phyloP scores from a whole-genome alignment of 2,113 vertebrate genomes.

The Uria aalge region DNA sequence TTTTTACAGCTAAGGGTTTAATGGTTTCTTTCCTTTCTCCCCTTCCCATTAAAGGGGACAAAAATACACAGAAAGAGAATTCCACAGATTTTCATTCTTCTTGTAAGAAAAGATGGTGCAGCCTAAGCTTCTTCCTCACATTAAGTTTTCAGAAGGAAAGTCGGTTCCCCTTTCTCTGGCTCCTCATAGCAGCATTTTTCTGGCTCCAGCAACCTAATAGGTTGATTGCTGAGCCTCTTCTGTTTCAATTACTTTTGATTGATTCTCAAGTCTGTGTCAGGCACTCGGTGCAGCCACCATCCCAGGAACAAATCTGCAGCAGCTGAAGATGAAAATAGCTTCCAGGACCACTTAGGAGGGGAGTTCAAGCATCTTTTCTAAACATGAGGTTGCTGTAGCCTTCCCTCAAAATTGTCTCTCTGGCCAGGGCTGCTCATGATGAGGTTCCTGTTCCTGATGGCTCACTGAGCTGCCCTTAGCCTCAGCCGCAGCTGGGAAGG shows the following conservation, averaged over 20 bases:
- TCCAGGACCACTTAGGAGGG: constrained; percentile 1
- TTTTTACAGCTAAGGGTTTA: neutral
- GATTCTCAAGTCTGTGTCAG: constrained; percentile 64
- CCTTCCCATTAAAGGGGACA: neutral
- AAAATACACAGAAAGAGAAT: neutral
- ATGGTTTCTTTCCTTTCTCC: neutral
- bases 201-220: constrained; percentile 67
- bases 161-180: neutral
- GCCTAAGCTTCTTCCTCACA: neutral
- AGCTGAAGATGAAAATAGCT: constrained; percentile 61
- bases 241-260: constrained; percentile 72
- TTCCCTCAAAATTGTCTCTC: neutral
- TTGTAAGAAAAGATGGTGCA: accelerated
- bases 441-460: neutral
- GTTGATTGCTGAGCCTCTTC: constrained; percentile 68
- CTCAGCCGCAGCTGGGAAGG: neutral
- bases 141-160: constrained; percentile 52
- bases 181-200: constrained; percentile 35
- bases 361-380: constrained; percentile 38
- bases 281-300: constrained; percentile 29
- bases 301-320: constrained; percentile 50
- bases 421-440: neutral
- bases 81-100: constrained; percentile 2
- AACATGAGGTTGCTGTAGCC: neutral
- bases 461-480: neutral